phyloP scores from a whole-genome alignment of 1,140 invertebrate species.

The Schlechtendalia chinensis region DNA sequence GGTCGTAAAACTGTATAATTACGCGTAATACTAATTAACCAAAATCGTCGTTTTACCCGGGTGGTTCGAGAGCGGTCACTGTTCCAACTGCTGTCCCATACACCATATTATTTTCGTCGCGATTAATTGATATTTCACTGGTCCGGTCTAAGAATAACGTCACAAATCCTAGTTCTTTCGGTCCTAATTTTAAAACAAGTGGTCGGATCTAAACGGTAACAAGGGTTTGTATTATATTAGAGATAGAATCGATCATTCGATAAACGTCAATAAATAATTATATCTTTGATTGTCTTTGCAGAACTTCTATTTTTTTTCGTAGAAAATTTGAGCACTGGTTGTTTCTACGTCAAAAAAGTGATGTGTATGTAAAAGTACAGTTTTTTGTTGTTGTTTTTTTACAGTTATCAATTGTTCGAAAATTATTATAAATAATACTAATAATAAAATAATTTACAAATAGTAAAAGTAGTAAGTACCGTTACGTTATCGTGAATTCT shows the following conservation, averaged over 20 bases:
- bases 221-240: neutral
- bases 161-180: neutral
- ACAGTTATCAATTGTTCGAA: too few species aligned
- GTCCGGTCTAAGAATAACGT: constrained; percentile 19
- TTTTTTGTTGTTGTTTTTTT: too few species aligned
- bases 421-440: too few species aligned
- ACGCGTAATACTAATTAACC: neutral
- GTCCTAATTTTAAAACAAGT: neutral
- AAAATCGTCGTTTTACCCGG: neutral
- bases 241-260: neutral
- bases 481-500: too few species aligned
- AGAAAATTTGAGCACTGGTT: too few species aligned
- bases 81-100: constrained; percentile 27
- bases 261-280: neutral
- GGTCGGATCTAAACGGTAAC: neutral
- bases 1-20: neutral
- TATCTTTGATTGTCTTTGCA: too few species aligned
- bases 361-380: too few species aligned
- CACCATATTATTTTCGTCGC: constrained; percentile 8
- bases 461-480: too few species aligned
- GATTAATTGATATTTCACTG: constrained; percentile 12
- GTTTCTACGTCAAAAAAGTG: too few species aligned
- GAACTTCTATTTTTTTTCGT: too few species aligned
- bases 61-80: constrained; percentile 6
- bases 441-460: too few species aligned